These are phyloP conservation scores for Pegoplata infirma DNA, from an alignment of 2,888 invertebrate species.

Conservation along the genomic window DNA sequence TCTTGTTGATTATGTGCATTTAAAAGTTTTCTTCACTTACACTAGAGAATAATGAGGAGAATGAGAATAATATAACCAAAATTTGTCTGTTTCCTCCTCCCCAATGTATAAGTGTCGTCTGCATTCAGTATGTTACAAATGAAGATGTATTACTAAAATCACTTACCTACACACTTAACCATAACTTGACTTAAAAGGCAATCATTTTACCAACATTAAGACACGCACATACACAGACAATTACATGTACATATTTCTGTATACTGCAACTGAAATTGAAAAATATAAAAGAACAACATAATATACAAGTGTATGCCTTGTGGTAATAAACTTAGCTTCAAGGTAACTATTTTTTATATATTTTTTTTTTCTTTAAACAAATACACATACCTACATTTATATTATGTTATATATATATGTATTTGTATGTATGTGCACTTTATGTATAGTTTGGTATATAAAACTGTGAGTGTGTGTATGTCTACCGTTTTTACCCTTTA, in stretches of 20 bases:
- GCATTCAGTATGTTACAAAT: slow-evolving; percentile 23
- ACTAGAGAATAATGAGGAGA: no score
- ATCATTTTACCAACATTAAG: slow-evolving; percentile 14
- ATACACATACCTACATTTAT: not conserved
- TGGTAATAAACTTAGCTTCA: slow-evolving; percentile 37
- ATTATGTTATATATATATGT: not conserved
- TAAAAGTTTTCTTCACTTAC: no score
- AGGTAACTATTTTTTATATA: slow-evolving; percentile 11
- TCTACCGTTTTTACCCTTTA: slow-evolving; percentile 8
- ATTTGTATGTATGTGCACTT: not conserved
- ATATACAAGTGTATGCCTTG: slow-evolving; percentile 27
- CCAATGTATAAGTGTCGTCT: not conserved
- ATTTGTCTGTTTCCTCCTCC: slow-evolving; percentile 39
- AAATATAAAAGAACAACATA: not conserved
- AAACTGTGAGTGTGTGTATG: not conserved
- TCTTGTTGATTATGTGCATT: no score
- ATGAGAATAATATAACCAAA: no score
- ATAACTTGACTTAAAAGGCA: slow-evolving; percentile 45
- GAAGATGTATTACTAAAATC: slow-evolving; percentile 55
- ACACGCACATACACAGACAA: slow-evolving; percentile 3
- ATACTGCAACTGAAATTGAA: slow-evolving; percentile 7
- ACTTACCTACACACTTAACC: slow-evolving; percentile 44
- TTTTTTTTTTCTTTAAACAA: not conserved
- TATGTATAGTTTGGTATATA: no score
- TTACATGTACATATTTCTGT: no score